Evolutionary conservation across 30 jellyfish, hydroid and myxozoan species (phyloP).

Genomic region (Hydractinia symbiolongicarpus): DNA sequence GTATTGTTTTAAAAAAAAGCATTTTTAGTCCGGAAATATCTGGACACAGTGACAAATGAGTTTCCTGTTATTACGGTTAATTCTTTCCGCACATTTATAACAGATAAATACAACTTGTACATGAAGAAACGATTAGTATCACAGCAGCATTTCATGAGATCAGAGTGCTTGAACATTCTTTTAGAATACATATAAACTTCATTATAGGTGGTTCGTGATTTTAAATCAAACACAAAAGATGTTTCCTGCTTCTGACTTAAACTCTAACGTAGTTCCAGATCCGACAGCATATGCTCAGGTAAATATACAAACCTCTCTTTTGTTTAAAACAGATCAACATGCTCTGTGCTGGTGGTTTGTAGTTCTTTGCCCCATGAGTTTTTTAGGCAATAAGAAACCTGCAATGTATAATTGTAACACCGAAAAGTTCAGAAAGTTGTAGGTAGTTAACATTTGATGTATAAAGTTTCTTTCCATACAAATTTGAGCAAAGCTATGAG

Average conservation of each 20-base stretch:
- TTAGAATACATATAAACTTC: not conserved
- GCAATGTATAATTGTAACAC: too few relatives aligned
- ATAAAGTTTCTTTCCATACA: too few relatives aligned
- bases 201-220: not conserved
- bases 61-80: conserved; percentile 9
- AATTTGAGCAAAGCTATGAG: too few relatives aligned
- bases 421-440: too few relatives aligned
- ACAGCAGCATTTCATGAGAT: conserved; percentile 4
- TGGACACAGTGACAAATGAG: conserved; percentile 3
- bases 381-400: too few relatives aligned
- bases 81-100: not conserved
- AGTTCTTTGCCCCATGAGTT: too few relatives aligned
- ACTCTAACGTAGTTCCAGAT: conserved; percentile 96
- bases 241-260: conserved; percentile 85
- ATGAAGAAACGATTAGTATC: not conserved
- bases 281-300: conserved; percentile 99
- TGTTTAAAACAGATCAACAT: too few relatives aligned
- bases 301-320: not conserved
- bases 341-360: too few relatives aligned
- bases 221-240: conserved; percentile 34
- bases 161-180: not conserved
- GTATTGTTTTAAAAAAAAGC: not conserved
- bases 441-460: too few relatives aligned
- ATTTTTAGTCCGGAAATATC: conserved; percentile 11
- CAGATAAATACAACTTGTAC: conserved; percentile 1